These are phyloP conservation scores for Drosophila willistoni DNA, from an alignment of 1,140 invertebrate genomes.

Conservation along the genomic window DNA sequence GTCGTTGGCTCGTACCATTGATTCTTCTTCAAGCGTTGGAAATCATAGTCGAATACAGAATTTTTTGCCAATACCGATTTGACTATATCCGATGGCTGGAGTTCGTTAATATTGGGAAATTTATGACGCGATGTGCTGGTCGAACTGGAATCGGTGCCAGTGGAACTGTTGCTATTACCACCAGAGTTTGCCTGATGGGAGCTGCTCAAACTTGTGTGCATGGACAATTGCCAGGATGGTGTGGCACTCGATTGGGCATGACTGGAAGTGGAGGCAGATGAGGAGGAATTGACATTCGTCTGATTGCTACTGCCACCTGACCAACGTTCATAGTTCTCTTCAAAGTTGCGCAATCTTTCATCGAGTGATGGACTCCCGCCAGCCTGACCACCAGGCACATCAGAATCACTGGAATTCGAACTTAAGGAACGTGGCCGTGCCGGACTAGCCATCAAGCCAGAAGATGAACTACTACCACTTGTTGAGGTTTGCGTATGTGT, in stretches of 20 bases:
- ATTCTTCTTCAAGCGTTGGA: slow-evolving; percentile 94
- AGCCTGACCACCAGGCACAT: slow-evolving; percentile 83
- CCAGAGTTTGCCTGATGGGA: slow-evolving; percentile 52
- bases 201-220: slow-evolving; percentile 58
- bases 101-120: slow-evolving; percentile 88
- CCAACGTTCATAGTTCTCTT: slow-evolving; percentile 97
- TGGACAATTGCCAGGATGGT: slow-evolving; percentile 67
- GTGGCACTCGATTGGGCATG: slow-evolving; percentile 51
- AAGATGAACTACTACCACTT: slow-evolving; percentile 39
- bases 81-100: slow-evolving; percentile 96
- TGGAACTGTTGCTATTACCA: slow-evolving; percentile 72
- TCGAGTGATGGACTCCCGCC: slow-evolving; percentile 89
- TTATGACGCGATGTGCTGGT: slow-evolving; percentile 86
- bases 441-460: slow-evolving; percentile 83
- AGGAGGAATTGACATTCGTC: slow-evolving; percentile 22
- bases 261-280: slow-evolving; percentile 8
- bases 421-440: slow-evolving; percentile 86
- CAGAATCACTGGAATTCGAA: slow-evolving; percentile 86
- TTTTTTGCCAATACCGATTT: slow-evolving; percentile 95
- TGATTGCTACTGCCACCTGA: slow-evolving; percentile 86
- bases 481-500: slow-evolving; percentile 39
- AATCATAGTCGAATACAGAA: slow-evolving; percentile 98
- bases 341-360: slow-evolving; percentile 93
- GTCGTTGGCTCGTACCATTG: slow-evolving; percentile 91
- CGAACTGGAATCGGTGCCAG: slow-evolving; percentile 78